Conservation (phyloP, 2,113 vertebrate genomes). For the Centrocercus urophasianus region DNA sequence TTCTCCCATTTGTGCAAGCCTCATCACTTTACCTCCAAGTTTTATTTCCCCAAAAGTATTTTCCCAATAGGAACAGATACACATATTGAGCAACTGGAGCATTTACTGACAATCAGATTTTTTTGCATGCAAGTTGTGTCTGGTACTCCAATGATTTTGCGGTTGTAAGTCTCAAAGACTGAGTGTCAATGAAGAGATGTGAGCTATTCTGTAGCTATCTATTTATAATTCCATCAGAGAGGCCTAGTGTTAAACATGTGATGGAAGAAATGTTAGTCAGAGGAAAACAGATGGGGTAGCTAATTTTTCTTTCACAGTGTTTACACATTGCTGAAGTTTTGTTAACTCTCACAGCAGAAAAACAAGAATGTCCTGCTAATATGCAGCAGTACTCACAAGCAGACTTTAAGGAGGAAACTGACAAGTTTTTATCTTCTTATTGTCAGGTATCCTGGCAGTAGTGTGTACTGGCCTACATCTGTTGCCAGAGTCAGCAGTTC, state of each 20-base stretch:
- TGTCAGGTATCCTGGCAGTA: neutral
- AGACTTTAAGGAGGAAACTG: neutral
- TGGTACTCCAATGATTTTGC: slow-evolving; percentile 30
- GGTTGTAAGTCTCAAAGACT: slow-evolving; percentile 19
- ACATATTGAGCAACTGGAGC: neutral
- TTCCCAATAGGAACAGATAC: neutral
- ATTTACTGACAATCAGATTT: neutral
- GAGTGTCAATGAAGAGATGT: slow-evolving; percentile 21
- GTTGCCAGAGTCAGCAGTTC: neutral
- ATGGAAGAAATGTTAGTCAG: slow-evolving; percentile 62
- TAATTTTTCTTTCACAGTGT: slow-evolving; percentile 62
- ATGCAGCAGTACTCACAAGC: neutral
- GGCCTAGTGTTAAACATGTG: slow-evolving; percentile 38
- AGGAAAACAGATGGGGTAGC: slow-evolving; percentile 54
- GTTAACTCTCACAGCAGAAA: slow-evolving; percentile 42
- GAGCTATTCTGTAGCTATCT: slow-evolving; percentile 18
- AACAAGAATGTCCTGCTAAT: neutral
- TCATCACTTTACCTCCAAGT: neutral
- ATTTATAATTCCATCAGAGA: slow-evolving; percentile 57
- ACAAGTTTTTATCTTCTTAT: neutral
- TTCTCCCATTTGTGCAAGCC: neutral
- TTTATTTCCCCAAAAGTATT: neutral
- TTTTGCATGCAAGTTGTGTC: neutral
- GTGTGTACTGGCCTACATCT: neutral
- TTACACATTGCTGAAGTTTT: slow-evolving; percentile 37